Conservation (phyloP, 2,113 vertebrate genomes). For the Ptilorrhoa leucosticta region DNA sequence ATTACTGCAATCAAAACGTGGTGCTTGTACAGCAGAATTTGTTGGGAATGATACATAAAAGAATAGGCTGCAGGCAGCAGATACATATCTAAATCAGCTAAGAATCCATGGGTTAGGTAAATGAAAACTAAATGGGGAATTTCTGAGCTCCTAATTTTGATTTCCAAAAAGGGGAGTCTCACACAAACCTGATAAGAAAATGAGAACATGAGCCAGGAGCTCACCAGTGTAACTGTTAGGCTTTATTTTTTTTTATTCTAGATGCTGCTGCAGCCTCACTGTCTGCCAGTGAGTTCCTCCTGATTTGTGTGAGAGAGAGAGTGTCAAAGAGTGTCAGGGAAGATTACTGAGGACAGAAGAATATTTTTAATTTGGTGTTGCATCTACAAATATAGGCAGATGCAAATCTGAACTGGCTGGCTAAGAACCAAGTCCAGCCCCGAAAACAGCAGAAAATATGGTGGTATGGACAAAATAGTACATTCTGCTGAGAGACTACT, state of each 20-base stretch:
- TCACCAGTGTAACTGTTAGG: background rate
- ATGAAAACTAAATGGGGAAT: background rate
- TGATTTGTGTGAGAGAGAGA: background rate
- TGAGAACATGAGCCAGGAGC: background rate
- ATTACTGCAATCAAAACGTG: background rate
- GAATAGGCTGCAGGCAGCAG: background rate
- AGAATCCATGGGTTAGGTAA: background rate
- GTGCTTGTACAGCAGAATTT: background rate
- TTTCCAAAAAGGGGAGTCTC: background rate
- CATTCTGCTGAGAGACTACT: background rate
- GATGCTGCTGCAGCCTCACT: background rate
- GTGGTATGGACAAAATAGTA: background rate
- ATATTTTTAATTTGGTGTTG: background rate
- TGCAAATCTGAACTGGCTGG: background rate
- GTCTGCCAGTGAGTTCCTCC: background rate
- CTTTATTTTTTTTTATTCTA: background rate
- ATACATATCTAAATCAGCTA: background rate
- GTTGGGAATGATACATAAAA: background rate
- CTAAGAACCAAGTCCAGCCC: background rate
- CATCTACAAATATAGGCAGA: background rate
- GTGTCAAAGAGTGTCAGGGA: background rate
- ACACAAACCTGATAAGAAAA: background rate
- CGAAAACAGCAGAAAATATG: background rate
- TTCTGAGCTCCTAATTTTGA: background rate
- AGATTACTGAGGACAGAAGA: background rate